Percentiles rank a stretch among this genome's conserved stretches.
Evolutionary conservation across 2,113 vertebrate genomes (phyloP).

Genomic region (Anolis carolinensis): DNA sequence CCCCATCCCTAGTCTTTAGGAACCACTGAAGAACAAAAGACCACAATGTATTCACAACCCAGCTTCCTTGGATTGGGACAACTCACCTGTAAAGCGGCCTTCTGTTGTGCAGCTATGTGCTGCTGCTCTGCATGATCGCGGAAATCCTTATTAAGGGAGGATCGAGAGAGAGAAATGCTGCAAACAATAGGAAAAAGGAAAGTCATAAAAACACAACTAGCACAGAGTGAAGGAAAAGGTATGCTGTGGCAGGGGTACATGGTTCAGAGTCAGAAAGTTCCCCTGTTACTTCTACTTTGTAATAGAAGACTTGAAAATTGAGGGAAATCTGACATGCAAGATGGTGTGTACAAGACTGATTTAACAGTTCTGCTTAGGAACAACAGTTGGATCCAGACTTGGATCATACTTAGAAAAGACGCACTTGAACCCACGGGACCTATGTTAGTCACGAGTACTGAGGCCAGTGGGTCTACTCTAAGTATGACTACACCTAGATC

Average conservation of each 20-base stretch:
- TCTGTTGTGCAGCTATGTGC: conserved; percentile 96
- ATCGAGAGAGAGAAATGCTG: conserved; percentile 87
- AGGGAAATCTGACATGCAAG: neutral
- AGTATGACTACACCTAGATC: neutral
- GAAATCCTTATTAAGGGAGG: conserved; percentile 87
- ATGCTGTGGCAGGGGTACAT: neutral
- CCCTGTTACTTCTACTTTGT: conserved; percentile 8
- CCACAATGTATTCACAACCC: neutral
- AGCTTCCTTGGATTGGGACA: neutral
- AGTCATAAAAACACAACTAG: neutral
- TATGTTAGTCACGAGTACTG: neutral
- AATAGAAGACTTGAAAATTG: neutral
- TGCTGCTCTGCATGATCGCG: conserved; percentile 95
- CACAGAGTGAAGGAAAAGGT: neutral
- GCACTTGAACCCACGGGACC: neutral
- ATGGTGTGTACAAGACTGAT: neutral
- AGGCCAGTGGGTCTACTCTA: neutral
- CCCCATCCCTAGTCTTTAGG: neutral
- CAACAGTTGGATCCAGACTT: neutral
- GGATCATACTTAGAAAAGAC: neutral
- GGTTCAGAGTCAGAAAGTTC: neutral
- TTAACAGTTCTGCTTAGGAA: neutral
- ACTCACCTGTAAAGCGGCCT: conserved; percentile 92
- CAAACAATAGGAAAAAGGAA: conserved; percentile 25
- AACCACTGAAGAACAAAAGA: neutral